These are phyloP conservation scores for Monochamus saltuarius DNA, from an alignment of 1,140 invertebrate species.

Conservation along the genomic window DNA sequence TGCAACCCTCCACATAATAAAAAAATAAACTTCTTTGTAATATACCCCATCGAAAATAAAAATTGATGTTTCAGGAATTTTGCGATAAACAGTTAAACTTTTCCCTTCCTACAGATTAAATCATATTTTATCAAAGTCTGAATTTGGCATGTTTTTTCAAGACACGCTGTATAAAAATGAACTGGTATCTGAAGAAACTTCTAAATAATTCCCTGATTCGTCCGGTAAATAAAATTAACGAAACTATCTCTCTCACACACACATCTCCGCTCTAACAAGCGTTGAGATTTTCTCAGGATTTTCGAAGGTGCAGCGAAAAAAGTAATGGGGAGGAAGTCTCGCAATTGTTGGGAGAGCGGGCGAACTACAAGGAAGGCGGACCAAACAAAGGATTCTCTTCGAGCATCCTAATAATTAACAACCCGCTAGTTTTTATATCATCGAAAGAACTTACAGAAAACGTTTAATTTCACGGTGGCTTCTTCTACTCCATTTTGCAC, in stretches of 20 bases:
- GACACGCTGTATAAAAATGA: no score
- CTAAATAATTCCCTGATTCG: neutral
- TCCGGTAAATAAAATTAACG: no score
- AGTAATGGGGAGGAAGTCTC: neutral
- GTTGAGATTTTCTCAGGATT: neutral
- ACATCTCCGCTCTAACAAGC: neutral
- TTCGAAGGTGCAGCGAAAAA: neutral
- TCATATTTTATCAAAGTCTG: no score
- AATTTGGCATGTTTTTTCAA: no score
- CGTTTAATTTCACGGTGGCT: conserved; percentile 75
- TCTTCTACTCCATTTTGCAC: conserved; percentile 72
- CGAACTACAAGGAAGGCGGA: conserved; percentile 6
- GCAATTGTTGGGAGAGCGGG: conserved; percentile 10
- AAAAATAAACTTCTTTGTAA: no score
- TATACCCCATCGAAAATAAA: no score
- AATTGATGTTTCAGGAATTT: no score
- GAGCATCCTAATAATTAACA: conserved; percentile 28
- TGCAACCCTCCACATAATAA: no score
- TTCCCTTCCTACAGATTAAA: no score
- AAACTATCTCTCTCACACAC: no score
- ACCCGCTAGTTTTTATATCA: conserved; percentile 25
- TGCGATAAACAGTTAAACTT: no score
- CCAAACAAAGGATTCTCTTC: conserved; percentile 13
- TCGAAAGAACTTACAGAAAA: conserved; percentile 72
- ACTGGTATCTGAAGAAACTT: no score